Base-by-base conservation (phyloP, 2,888 invertebrate genomes). In the Oscheius myriophilus region DNA sequence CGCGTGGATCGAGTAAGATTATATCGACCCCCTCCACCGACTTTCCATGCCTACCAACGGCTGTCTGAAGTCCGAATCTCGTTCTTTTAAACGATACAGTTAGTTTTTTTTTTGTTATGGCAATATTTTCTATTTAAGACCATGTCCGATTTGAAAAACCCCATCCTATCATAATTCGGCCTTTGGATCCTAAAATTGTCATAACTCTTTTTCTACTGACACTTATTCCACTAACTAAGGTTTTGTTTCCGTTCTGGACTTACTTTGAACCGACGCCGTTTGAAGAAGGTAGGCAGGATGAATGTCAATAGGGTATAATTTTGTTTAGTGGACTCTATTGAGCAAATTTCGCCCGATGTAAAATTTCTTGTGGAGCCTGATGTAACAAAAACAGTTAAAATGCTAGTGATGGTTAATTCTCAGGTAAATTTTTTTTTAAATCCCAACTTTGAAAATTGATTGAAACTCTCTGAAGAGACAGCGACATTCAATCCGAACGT, bases 331-430 rank as follows among this genome's bases (percentile, higher is more conserved):
- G 61, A 67, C 41, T 6, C 64, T 7, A 67, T 54, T 25, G 55
- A 63, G 21, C 42, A 59, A 14, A 16, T 74, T 43, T 68, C 61
- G 18, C 62, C 69, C 4, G 26, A 25, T 4, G 12, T 67, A 42
- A 53, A 46, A 12, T 55, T 55, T 7, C 26, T 43, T 0, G 65
- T 58, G 14, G 61, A 52, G 12, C 46, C 52, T 12, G 18, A 23
- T 14, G 21, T 58, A n/a, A 14, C 46, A 46, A 26, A 45, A 14
- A 46, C 26, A 25, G 23, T 66, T 16, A 25, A 66, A 26, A 25
- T 58, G 26, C 41, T 58, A 18, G 58, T 57, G 12, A 66, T 53
- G 53, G 42, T 58, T 16, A 58, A 58, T 39, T 66, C 66, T 18
- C n/a, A 42, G 42, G 57, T 57, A 46, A 3, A 6, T 21, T 21